Conservation (phyloP, 2,113 vertebrate species). For the Hucho hucho region DNA sequence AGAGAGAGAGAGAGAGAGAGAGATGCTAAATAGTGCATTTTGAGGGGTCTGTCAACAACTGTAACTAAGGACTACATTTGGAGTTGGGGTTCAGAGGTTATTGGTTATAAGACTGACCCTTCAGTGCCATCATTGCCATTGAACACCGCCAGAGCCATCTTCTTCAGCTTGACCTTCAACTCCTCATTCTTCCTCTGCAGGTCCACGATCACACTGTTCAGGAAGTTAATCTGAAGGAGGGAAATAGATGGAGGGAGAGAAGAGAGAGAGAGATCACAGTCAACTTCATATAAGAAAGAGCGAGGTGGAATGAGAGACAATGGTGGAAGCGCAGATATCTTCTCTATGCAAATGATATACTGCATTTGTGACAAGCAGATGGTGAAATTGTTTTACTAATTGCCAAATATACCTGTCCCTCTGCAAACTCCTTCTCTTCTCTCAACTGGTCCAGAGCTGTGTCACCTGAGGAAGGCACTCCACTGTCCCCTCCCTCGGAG, state of each 20-base stretch:
- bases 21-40: not conserved
- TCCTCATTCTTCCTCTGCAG: conserved; percentile 90
- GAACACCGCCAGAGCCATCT: conserved; percentile 90
- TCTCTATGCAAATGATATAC: not conserved
- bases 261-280: not conserved
- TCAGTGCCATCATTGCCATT: conserved; percentile 86
- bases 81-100: not conserved
- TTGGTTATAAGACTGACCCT: conserved; percentile 64
- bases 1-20: not conserved
- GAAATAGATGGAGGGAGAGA: conserved; percentile 4
- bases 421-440: conserved; percentile 82
- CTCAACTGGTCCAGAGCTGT: conserved; percentile 71
- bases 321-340: no score
- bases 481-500: conserved; percentile 18
- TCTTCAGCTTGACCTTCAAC: conserved; percentile 86
- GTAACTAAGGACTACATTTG: not conserved
- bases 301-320: no score
- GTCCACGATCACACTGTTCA: conserved; percentile 95
- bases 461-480: conserved; percentile 67
- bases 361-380: not conserved
- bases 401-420: conserved; percentile 81
- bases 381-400: not conserved
- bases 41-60: no score
- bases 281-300: no score
- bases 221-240: conserved; percentile 86